Evolutionary conservation across 2,797 vertebrate species (phyloP).

Genomic region (Alcedo quadribrachys): DNA sequence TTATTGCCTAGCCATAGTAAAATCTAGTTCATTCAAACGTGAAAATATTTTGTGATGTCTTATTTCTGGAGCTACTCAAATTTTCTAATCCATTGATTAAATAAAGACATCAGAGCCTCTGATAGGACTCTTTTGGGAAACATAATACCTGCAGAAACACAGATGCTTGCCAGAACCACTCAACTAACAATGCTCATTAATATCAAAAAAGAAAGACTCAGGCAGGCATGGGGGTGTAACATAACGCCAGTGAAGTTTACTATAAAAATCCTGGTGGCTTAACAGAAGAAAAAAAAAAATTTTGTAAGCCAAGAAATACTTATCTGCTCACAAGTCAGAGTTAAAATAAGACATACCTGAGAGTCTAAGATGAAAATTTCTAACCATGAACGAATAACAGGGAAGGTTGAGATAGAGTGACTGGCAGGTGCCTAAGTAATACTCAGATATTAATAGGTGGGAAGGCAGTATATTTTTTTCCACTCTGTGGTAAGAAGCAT

Average conservation of each 20-base stretch:
- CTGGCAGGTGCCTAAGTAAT: not conserved
- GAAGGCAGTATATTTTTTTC: not conserved
- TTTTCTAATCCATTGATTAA: constrained; percentile 27
- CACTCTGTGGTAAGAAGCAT: not conserved
- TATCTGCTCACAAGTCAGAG: not conserved
- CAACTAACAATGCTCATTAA: constrained; percentile 10
- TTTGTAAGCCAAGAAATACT: not conserved
- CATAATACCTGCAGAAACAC: not conserved
- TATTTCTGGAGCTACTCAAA: constrained; percentile 8
- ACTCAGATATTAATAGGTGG: not conserved
- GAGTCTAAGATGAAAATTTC: not conserved
- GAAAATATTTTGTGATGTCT: not conserved
- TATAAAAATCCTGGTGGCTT: not conserved
- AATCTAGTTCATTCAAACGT: not conserved
- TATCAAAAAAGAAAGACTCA: not conserved
- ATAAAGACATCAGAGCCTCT: constrained; percentile 16
- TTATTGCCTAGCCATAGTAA: not conserved
- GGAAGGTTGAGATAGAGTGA: not conserved
- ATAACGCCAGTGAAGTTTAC: not conserved
- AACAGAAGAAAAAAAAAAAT: not conserved
- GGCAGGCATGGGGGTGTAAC: not conserved
- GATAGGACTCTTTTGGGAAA: constrained; percentile 14
- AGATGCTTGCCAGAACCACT: constrained; percentile 29
- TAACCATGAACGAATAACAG: not conserved
- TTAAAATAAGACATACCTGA: not conserved